Evolutionary conservation across 2,888 invertebrate species (phyloP).

Genomic region (Emmelina monodactyla): DNA sequence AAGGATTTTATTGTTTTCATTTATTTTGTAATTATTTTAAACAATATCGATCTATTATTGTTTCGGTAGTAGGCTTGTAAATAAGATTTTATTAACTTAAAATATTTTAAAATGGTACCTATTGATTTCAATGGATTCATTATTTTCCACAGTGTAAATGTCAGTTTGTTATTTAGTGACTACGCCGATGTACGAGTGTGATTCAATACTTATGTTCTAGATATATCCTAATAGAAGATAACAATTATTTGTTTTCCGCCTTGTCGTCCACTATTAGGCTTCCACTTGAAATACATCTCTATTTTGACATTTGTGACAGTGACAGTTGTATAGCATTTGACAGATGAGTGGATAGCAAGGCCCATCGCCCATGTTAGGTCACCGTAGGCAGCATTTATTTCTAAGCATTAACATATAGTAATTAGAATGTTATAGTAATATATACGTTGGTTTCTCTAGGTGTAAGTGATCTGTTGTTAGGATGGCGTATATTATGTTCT

Average conservation of each 20-base stretch:
- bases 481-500: constrained; percentile 33
- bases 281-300: too few relatives aligned
- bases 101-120: constrained; percentile 20
- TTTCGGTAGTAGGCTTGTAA: constrained; percentile 47
- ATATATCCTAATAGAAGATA: constrained; percentile 21
- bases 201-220: constrained; percentile 37
- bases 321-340: too few relatives aligned
- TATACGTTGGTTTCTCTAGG: constrained; percentile 63
- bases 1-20: constrained; percentile 34
- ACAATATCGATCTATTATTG: constrained; percentile 32
- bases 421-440: constrained; percentile 61
- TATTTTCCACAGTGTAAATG: constrained; percentile 36
- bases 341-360: too few relatives aligned
- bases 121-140: constrained; percentile 23
- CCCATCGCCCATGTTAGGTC: too few relatives aligned
- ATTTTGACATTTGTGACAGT: too few relatives aligned
- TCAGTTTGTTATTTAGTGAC: constrained; percentile 60
- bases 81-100: constrained; percentile 59
- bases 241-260: not conserved
- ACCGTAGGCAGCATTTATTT: constrained; percentile 58
- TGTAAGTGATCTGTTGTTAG: constrained; percentile 51
- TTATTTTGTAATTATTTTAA: constrained; percentile 28
- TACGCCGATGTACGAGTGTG: constrained; percentile 40
- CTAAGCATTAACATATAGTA: constrained; percentile 56
- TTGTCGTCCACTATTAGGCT: not conserved